Evolutionary conservation across 2,888 invertebrate species (phyloP).

Genomic region (Campaea margaritaria): DNA sequence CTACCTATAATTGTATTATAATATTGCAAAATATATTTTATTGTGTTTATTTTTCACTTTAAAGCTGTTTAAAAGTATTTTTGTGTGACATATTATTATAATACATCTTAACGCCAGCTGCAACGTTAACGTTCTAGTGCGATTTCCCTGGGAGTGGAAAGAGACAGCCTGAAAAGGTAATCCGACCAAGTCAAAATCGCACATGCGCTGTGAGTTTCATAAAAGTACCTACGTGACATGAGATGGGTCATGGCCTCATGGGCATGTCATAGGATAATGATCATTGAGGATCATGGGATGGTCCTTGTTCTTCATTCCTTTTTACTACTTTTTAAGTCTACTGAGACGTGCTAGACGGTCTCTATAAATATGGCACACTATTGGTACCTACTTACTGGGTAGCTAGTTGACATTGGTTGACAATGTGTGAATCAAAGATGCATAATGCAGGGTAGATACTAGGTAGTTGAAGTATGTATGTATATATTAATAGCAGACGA

Average conservation of each 20-base stretch:
- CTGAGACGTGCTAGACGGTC: neutral
- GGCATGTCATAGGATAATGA: neutral
- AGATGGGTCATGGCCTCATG: slow-evolving; percentile 2
- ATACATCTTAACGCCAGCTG: neutral
- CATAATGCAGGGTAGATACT: neutral
- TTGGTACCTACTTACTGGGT: neutral
- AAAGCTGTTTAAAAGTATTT: no score
- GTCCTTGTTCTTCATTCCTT: neutral
- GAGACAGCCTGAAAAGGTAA: neutral
- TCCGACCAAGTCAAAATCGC: slow-evolving; percentile 1
- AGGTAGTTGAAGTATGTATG: neutral
- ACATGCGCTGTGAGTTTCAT: slow-evolving; percentile 1
- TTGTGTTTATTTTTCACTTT: no score
- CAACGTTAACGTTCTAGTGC: neutral
- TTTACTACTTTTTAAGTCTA: neutral
- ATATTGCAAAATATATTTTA: no score
- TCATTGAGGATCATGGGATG: neutral
- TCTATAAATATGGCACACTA: no score
- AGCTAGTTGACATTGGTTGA: neutral
- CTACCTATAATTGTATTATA: no score
- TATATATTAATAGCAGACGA: slow-evolving; percentile 1
- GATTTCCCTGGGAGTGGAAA: neutral
- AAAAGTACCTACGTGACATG: neutral
- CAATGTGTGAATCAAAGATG: neutral
- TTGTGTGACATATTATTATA: no score